These are phyloP conservation scores for Corythornis vintsioides DNA, from an alignment of 2,113 vertebrate genomes.

Conservation along the genomic window DNA sequence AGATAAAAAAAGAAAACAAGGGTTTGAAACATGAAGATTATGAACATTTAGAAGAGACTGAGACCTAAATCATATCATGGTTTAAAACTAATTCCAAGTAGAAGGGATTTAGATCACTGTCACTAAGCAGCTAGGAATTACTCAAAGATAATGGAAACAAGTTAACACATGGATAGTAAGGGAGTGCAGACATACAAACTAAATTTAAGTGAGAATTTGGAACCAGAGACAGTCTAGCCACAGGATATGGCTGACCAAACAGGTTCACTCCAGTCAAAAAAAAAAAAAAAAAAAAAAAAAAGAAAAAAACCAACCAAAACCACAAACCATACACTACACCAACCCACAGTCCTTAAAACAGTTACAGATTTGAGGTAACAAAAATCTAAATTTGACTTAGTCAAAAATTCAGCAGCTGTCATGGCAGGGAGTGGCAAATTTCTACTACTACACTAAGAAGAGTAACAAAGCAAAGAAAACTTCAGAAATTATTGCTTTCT, in stretches of 20 bases:
- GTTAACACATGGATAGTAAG: neutral
- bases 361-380: neutral
- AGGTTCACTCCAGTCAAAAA: neutral
- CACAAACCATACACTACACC: too few relatives aligned
- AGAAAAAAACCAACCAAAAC: neutral
- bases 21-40: neutral
- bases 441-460: neutral
- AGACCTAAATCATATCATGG: neutral
- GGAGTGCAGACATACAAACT: neutral
- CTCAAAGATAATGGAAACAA: neutral
- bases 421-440: neutral
- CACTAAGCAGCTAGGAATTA: neutral
- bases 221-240: neutral
- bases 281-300: neutral
- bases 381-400: too few relatives aligned
- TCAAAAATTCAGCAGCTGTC: too few relatives aligned
- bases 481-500: neutral
- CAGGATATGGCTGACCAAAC: neutral
- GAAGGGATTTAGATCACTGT: neutral
- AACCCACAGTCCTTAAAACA: neutral
- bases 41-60: neutral
- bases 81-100: neutral
- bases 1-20: constrained; percentile 8
- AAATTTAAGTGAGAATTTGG: neutral
- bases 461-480: neutral